These are phyloP conservation scores for Pseudorhiza aurosa DNA, from an alignment of 30 jellyfish, hydroid and myxozoan genomes.

Conservation along the genomic window DNA sequence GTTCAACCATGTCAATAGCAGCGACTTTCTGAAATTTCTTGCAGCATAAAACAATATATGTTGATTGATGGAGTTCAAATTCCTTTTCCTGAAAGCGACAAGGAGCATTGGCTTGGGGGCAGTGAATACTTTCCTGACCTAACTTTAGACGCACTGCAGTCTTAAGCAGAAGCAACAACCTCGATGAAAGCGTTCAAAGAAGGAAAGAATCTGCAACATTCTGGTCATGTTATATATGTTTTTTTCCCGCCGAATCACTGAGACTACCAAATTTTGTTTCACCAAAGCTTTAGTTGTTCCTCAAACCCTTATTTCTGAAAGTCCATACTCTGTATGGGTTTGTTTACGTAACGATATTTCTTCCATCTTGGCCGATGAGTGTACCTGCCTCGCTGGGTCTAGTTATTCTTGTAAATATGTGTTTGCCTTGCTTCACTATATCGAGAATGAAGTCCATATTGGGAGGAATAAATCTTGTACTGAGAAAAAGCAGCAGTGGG, in stretches of 20 bases:
- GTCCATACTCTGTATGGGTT: constrained; percentile 59
- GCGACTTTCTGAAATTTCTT: no score
- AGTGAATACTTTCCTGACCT: constrained; percentile 35
- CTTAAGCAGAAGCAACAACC: constrained; percentile 9
- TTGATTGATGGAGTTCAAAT: constrained; percentile 32
- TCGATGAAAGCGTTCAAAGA: constrained; percentile 49
- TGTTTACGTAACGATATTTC: constrained; percentile 25
- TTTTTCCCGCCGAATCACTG: constrained; percentile 3
- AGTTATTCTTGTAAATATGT: constrained; percentile 26
- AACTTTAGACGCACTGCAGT: constrained; percentile 1
- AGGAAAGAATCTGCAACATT: constrained; percentile 40
- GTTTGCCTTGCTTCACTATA: constrained; percentile 15
- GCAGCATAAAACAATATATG: no score
- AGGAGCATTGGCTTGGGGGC: constrained; percentile 20
- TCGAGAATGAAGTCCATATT: constrained; percentile 10
- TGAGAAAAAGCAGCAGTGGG: constrained; percentile 43
- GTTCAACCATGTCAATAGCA: constrained; percentile 19
- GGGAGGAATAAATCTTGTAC: constrained; percentile 39
- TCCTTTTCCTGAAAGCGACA: constrained; percentile 31
- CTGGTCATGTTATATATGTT: constrained; percentile 34
- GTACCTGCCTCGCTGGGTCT: constrained; percentile 40
- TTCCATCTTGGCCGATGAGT: constrained; percentile 30
- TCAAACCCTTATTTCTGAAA: constrained; percentile 33
- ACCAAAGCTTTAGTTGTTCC: constrained; percentile 41
- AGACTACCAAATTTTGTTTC: constrained; percentile 27